Evolutionary conservation across 2,113 vertebrate species (phyloP).

Genomic region (Mastomys coucha): DNA sequence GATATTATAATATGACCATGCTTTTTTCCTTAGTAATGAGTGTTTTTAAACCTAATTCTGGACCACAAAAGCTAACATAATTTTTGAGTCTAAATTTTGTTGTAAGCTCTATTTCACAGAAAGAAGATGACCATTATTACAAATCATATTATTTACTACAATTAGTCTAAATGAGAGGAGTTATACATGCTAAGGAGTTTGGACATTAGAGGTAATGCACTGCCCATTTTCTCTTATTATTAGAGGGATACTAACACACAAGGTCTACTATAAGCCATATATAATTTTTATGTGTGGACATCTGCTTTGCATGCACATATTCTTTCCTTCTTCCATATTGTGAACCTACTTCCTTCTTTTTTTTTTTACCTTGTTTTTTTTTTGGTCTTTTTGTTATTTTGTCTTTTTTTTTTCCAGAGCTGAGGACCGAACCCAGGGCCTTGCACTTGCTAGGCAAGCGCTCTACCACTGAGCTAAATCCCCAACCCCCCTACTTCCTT

Average conservation of each 20-base stretch:
- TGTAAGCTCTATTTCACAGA: background rate
- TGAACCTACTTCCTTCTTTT: background rate
- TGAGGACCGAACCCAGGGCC: too few relatives aligned
- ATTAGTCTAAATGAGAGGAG: background rate
- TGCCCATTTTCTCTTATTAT: background rate
- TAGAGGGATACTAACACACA: background rate
- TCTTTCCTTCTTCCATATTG: background rate
- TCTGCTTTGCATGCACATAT: background rate
- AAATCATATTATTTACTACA: background rate
- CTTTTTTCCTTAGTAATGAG: background rate
- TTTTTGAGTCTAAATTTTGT: background rate
- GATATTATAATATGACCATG: background rate
- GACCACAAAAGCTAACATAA: background rate
- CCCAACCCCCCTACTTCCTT: background rate
- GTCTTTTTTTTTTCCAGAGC: too few relatives aligned
- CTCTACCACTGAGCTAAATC: too few relatives aligned
- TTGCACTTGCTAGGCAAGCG: too few relatives aligned
- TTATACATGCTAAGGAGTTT: background rate
- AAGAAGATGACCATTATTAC: constrained; percentile 19
- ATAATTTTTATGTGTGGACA: background rate
- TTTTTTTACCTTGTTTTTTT: too few relatives aligned
- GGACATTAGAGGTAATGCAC: background rate
- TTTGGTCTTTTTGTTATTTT: too few relatives aligned
- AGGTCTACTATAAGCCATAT: background rate
- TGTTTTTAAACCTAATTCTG: background rate